Evolutionary conservation across 2,888 invertebrate species (phyloP).

Genomic region (Stomorhina lunata): DNA sequence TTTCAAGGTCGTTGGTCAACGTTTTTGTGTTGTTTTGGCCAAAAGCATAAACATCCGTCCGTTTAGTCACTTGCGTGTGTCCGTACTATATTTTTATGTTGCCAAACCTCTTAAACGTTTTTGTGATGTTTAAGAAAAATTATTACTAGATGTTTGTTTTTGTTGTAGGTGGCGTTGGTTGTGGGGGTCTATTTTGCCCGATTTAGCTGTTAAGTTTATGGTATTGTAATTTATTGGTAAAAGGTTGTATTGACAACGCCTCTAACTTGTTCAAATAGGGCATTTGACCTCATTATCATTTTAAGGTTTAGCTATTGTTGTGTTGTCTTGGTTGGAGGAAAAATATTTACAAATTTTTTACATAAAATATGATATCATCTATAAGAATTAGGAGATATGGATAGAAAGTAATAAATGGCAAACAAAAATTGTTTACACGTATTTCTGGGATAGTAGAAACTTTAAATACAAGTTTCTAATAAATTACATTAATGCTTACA

Average conservation of each 20-base stretch:
- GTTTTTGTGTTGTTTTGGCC: not conserved
- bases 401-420: not conserved
- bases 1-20: slow-evolving; percentile 46
- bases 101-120: not conserved
- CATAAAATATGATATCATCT: not conserved
- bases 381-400: not conserved
- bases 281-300: slow-evolving; percentile 40
- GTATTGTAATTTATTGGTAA: not conserved
- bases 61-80: not conserved
- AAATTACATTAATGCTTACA: too few species aligned
- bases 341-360: not conserved
- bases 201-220: not conserved
- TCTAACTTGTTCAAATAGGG: slow-evolving; percentile 10
- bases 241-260: slow-evolving; percentile 5
- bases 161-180: not conserved
- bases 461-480: too few species aligned
- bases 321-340: not conserved
- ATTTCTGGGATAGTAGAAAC: too few species aligned
- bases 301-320: slow-evolving; percentile 5
- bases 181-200: too few species aligned
- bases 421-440: not conserved
- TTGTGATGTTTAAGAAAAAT: not conserved
- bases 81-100: not conserved
- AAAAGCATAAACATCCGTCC: too few species aligned
- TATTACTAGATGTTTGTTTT: not conserved